These are phyloP conservation scores for Drosophila aldrichi DNA, from an alignment of 2,888 invertebrate species.

Conservation along the genomic window DNA sequence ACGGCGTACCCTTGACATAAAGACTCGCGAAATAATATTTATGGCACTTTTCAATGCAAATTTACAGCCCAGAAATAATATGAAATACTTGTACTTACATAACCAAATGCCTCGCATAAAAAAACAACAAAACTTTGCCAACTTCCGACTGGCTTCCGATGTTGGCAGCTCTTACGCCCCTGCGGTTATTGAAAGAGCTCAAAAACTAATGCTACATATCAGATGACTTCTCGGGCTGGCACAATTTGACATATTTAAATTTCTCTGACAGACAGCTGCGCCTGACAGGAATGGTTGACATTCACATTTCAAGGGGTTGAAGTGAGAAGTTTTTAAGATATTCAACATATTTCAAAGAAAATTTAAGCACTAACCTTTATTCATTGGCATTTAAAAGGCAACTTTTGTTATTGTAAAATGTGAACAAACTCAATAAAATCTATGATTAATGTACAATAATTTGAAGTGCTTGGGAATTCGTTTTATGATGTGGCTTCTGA, in stretches of 20 bases:
- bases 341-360: not conserved
- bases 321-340: not conserved
- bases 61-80: conserved; percentile 69
- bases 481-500: conserved; percentile 4
- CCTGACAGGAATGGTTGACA: not conserved
- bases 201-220: conserved; percentile 12
- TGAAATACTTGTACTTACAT: conserved; percentile 49
- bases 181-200: conserved; percentile 5
- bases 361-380: not conserved
- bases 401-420: not conserved
- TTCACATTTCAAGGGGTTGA: not conserved
- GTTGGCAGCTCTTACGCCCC: not conserved
- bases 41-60: conserved; percentile 75
- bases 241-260: not conserved
- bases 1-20: conserved; percentile 44
- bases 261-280: not conserved
- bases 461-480: conserved; percentile 2
- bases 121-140: conserved; percentile 16
- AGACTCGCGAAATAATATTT: conserved; percentile 74
- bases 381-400: not conserved
- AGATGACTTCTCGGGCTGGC: not conserved
- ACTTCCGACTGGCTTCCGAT: conserved; percentile 13
- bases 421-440: conserved; percentile 1
- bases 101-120: conserved; percentile 38
- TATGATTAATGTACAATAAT: conserved; percentile 1